Conservation (phyloP, 2,113 vertebrate genomes). For the Calidris pygmaea region DNA sequence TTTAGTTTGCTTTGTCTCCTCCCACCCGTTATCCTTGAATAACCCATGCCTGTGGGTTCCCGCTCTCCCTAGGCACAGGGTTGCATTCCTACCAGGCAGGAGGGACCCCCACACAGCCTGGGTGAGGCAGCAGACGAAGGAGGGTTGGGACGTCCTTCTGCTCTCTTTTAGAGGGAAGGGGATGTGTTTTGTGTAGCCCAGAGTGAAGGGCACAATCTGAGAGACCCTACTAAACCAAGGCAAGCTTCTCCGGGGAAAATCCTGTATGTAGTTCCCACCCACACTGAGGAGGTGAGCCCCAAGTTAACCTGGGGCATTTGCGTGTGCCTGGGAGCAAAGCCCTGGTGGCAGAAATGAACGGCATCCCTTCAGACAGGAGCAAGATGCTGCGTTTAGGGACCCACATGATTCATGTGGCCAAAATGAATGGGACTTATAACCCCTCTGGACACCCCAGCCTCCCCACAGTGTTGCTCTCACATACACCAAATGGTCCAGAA, state of each 20-base stretch:
- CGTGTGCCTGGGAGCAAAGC: neutral
- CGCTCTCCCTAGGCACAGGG: neutral
- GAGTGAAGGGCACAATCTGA: rapidly evolving
- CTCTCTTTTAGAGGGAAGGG: neutral
- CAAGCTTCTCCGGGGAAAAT: neutral
- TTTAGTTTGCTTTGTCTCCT: neutral
- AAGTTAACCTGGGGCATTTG: neutral
- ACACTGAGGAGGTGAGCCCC: rapidly evolving
- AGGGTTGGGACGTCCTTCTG: neutral
- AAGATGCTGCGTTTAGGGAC: neutral
- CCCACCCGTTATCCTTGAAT: slow-evolving; percentile 27
- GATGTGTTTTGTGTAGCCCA: neutral
- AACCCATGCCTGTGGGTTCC: neutral
- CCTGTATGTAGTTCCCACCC: rapidly evolving
- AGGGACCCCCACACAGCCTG: rapidly evolving
- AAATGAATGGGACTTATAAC: neutral
- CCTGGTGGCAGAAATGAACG: neutral
- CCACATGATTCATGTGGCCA: rapidly evolving
- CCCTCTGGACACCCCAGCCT: neutral
- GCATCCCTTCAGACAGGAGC: neutral
- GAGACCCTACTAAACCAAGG: neutral
- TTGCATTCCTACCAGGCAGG: neutral
- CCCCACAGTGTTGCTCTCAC: neutral
- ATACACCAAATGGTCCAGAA: neutral
- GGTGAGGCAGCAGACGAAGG: neutral